A percentile compares a stretch with the other conserved stretches of the same genome.
phyloP scores from a whole-genome alignment of 2,888 invertebrate species.

The Apamea anceps region DNA sequence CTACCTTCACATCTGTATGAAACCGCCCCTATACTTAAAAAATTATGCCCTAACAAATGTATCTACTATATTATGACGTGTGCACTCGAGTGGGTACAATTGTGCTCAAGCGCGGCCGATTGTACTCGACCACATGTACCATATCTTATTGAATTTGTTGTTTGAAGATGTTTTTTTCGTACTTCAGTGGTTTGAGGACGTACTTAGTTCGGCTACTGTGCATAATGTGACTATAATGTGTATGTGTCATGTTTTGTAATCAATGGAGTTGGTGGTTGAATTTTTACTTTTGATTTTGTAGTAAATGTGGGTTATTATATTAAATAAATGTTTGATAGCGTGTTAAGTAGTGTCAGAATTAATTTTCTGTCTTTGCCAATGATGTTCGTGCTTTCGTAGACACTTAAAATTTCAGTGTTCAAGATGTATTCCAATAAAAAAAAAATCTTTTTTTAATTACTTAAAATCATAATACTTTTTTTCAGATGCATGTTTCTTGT shows the following conservation, averaged over 20 bases:
- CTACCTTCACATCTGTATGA: constrained; percentile 56
- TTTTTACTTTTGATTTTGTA: constrained; percentile 14
- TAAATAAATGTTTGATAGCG: no score
- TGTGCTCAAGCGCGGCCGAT: constrained; percentile 52
- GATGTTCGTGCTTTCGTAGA: no score
- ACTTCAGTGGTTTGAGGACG: constrained; percentile 66
- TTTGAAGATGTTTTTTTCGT: constrained; percentile 82
- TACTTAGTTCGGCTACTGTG: constrained; percentile 57
- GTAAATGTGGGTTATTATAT: background rate
- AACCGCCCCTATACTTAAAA: constrained; percentile 84
- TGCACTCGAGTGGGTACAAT: constrained; percentile 75
- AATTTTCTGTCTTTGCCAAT: no score
- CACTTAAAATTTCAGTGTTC: no score
- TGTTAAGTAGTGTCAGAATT: no score
- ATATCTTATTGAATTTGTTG: constrained; percentile 84
- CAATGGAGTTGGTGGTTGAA: background rate
- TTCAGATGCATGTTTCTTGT: no score
- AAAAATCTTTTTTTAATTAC: no score
- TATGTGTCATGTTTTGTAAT: constrained; percentile 48
- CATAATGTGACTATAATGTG: constrained; percentile 51
- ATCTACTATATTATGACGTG: constrained; percentile 82
- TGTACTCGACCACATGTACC: constrained; percentile 87
- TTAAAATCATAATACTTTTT: no score
- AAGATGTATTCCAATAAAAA: no score
- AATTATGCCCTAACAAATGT: constrained; percentile 78